A percentile compares a stretch with the other conserved stretches of the same genome.
phyloP scores from a whole-genome alignment of 2,888 invertebrate species.

The Lasiommata megera region DNA sequence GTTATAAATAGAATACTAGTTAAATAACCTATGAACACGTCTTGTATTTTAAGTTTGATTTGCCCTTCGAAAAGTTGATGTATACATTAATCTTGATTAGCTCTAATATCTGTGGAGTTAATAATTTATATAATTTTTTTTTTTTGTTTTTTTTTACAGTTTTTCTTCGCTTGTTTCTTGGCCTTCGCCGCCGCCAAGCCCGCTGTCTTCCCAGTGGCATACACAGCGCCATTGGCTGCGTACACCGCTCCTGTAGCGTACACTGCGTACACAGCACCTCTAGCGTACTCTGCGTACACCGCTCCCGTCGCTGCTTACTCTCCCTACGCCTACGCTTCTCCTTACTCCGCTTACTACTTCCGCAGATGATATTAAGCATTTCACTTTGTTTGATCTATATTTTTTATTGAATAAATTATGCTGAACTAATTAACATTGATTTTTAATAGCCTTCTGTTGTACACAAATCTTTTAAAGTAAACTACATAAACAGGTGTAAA shows the following conservation, averaged over 20 bases:
- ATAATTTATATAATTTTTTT: too few species aligned
- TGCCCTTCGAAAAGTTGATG: background rate
- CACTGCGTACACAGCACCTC: slow-evolving; percentile 49
- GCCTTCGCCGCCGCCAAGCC: slow-evolving; percentile 70
- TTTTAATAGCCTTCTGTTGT: too few species aligned
- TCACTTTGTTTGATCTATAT: background rate
- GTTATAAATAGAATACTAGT: too few species aligned
- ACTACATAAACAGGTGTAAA: too few species aligned
- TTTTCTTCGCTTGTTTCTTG: slow-evolving; percentile 67
- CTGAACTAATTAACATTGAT: too few species aligned
- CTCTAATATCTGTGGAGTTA: background rate
- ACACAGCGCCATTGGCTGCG: slow-evolving; percentile 44
- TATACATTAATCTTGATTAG: too few species aligned
- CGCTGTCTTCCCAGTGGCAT: slow-evolving; percentile 36
- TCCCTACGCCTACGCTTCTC: slow-evolving; percentile 45
- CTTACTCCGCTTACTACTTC: slow-evolving; percentile 45
- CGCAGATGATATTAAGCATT: slow-evolving; percentile 25
- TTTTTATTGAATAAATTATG: background rate
- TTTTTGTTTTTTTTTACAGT: too few species aligned
- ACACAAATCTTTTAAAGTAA: too few species aligned
- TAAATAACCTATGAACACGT: too few species aligned
- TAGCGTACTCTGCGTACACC: slow-evolving; percentile 48
- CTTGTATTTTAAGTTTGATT: too few species aligned
- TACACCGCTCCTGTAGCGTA: slow-evolving; percentile 48
- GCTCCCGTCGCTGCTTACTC: slow-evolving; percentile 51